Base-by-base conservation (phyloP, 2,797 vertebrate genomes). In the Hemibagrus guttatus region DNA sequence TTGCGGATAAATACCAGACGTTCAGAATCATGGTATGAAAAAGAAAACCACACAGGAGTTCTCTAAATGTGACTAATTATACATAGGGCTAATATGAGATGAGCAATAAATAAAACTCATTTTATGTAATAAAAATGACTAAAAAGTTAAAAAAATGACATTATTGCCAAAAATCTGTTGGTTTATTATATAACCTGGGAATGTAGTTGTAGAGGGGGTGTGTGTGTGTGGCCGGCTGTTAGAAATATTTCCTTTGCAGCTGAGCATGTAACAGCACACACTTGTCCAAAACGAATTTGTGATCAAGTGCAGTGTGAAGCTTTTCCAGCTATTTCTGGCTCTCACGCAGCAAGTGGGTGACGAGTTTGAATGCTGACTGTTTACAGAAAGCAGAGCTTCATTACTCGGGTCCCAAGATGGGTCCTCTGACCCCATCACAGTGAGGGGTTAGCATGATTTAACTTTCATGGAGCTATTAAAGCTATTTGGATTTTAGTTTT, bases 261-360 rank as follows among this genome's bases (percentile, higher is more conserved):
- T 82, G 71, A 72, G 21, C 81, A 85, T 75, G 85, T 85, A 89
- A 72, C 87, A 68, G 87, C 59, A 68, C 59, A 59, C 75, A 66
- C 80, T 82, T 79, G 66, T 88, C 79, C 81, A 87, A 87, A 85
- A 39, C 54, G 69, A 80, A 86, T 89, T 26, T 78, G 9, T 84
- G 84, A 85, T 87, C 63, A 84, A 78, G 64, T 83, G 83, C 82
- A 54, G 75, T 39, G 49, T 49, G 26, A 58, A 59, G 66, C 39
- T 81, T 85, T 85, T 72, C n/a, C 56, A 71, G 71, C 76, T 88
- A 90, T 89, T 90, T 89, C 81, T 87, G 85, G 85, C 81, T 54
- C 64, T 28, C 84, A 66, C 56, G 52, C 69, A 87, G 88, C 80
- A 39, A 81, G 72, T 85, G 87, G 84, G 85, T 84, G 87, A 88